Base-by-base conservation (phyloP, 2,797 vertebrate genomes). In the Melanogrammus aeglefinus region DNA sequence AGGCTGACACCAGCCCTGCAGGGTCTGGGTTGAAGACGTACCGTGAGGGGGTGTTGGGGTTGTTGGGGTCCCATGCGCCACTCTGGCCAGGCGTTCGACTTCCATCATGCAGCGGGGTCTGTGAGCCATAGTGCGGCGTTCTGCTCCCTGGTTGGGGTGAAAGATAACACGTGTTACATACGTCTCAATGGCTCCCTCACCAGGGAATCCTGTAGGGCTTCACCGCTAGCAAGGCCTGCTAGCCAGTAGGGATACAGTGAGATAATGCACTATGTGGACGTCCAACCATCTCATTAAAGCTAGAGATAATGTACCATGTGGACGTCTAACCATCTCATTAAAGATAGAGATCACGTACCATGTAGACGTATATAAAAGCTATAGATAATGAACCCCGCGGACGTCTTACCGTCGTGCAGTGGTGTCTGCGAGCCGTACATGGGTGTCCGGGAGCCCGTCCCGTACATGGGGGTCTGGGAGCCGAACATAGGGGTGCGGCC, bases 351-450 rank as follows among this genome's bases (percentile, higher is more conserved):
- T 33, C 3, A 33, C 4, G 31, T 4, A 33, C 31, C 31, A 33
- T 33, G 31, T 33, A 4, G 31, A 33, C 2, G 31, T 33, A 33
- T 33, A 33, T 33, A 33, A 33, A 33, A 33, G 31, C 31, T 33
- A 33, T 33, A 33, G 31, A 33, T 33, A 33, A 33, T 57, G 51
- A 6, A 57, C 51, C 51, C 21, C 21, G 6, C n/a, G 51, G 51
- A 21, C 21, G 14, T 63, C 57, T 24, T 79, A 98, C 97, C 97
- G 0, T 99, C 97, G 0, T 98, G 96, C 21, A 98, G 88, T 0
- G 97, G 97, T 0, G 97, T 99, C 93, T 99, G 97, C 0, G 96
- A 98, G 1, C 97, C 96, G 0, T 97, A 98, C 96, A 99, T 97
- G 8, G 97, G 96, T 0, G 97, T 98, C 2, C 97, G 94, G 75